Evolutionary conservation across 1,140 invertebrate species (phyloP), one percentile per base, ranked within the genome.

Genomic region (Drosophila rhopaloa): DNA sequence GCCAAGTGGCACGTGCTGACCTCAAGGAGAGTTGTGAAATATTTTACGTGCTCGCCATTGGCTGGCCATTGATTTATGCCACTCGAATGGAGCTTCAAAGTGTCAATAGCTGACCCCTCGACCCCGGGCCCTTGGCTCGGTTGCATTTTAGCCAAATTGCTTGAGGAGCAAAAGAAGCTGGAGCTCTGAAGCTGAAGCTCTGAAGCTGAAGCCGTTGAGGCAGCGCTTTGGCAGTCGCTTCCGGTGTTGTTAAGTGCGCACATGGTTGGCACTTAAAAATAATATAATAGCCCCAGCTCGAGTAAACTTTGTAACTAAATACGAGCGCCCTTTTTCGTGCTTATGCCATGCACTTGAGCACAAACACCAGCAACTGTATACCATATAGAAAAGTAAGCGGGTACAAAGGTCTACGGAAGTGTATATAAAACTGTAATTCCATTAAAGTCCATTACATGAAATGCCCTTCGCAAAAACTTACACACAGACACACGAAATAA

Each of bases 231-330:
- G 66, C 43, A 46, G 66, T 55, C 60, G 81, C 66, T 83, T 88
- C 83, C 83, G 82, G 83, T 83, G 85, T 86, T 86, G 82, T 79
- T 86, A 88, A 86, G 82, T 86, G 82, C 76, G 66, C 82, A 76
- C 82, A 81, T 79, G 75, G 82, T 60, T 76, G 83, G 83, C 83
- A 86, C 82, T 86, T 86, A 88, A 85, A 81, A 82, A 79, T 76
- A 86, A 83, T 85, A 84, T 84, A 86, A 88, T 82, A 84, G 81
- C 81, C 81, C 50, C 63, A 88, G 84, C 83, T 88, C 76, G 46
- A 86, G 82, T 88, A 86, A 86, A 86, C 83, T 86, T 86, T 86
- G 82, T 88, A 86, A 88, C 82, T 86, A 86, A 88, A 86, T 86
- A 88, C 82, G 83, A 85, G 67, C 62, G 73, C 68, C 57, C 76